A percentile compares a stretch with the other conserved stretches of the same genome.
Conservation (phyloP, 2,113 vertebrate genomes). For the Oceanites oceanicus region DNA sequence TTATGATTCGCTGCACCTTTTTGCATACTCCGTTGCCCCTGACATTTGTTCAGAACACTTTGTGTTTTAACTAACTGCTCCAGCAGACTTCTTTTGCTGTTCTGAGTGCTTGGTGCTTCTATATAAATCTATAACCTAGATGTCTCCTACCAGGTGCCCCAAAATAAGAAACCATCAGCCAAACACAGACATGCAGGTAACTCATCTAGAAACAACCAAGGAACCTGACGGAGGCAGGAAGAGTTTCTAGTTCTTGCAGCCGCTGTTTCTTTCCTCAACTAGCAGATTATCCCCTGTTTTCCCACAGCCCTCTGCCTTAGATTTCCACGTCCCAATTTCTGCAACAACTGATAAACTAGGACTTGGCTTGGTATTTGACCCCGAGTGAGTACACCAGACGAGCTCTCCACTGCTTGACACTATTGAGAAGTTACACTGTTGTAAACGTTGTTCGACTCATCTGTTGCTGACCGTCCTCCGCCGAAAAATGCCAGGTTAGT, state of each 20-base stretch:
- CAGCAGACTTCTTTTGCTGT: neutral
- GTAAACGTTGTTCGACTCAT: neutral
- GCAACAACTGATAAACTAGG: neutral
- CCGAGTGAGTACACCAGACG: accelerated
- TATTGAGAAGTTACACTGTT: neutral
- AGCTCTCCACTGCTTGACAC: neutral
- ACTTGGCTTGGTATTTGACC: neutral
- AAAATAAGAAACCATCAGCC: neutral
- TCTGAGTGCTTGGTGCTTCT: neutral
- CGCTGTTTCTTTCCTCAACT: neutral
- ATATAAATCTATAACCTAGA: neutral
- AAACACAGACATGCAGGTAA: neutral
- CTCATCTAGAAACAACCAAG: neutral
- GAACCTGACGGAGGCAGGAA: neutral
- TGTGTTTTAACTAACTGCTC: neutral
- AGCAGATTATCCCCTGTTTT: neutral
- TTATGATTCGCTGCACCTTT: neutral
- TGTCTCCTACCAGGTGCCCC: neutral
- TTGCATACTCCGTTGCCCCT: accelerated
- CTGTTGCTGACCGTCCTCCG: neutral
- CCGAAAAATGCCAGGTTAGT: neutral
- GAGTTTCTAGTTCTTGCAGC: neutral
- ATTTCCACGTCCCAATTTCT: neutral
- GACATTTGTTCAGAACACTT: neutral
- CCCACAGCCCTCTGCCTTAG: neutral